A percentile compares a stretch with the other conserved stretches of the same genome.
phyloP scores from a whole-genome alignment of 2,113 vertebrate species.

The Meriones unguiculatus region DNA sequence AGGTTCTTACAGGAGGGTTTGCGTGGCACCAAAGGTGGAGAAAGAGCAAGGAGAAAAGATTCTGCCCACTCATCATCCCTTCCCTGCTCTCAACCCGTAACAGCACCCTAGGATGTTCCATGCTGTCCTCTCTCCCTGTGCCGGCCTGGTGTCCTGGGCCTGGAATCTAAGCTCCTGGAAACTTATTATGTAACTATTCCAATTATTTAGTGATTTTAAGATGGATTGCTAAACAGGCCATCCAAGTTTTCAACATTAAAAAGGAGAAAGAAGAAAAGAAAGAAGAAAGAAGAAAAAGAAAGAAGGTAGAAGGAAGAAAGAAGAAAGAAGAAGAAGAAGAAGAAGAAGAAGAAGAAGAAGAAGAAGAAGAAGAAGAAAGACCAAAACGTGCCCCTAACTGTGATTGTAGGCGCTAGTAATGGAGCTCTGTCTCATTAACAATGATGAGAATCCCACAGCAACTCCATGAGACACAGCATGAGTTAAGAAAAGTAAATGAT shows the following conservation, averaged over 20 bases:
- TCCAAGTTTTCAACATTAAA: slow-evolving; percentile 27
- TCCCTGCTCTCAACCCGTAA: neutral
- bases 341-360: too few relatives aligned
- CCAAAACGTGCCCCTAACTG: neutral
- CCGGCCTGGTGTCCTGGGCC: neutral
- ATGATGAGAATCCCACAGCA: slow-evolving; percentile 71
- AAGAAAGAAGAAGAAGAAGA: too few relatives aligned
- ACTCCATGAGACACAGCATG: slow-evolving; percentile 75
- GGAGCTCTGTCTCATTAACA: slow-evolving; percentile 68
- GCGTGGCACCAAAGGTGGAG: neutral
- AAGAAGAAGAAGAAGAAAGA: neutral
- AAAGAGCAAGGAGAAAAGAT: neutral
- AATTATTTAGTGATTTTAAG: neutral
- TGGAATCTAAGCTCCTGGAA: neutral
- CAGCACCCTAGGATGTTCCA: accelerated
- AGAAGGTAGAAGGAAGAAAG: too few relatives aligned
- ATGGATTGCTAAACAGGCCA: neutral
- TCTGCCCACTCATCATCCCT: neutral
- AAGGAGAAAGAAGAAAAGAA: neutral
- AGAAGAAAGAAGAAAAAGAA: too few relatives aligned
- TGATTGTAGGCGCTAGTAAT: slow-evolving; percentile 75
- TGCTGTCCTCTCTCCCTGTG: neutral
- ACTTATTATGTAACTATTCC: neutral
- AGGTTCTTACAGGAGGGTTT: neutral
- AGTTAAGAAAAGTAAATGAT: slow-evolving; percentile 85